Base-by-base conservation (phyloP, 1,140 invertebrate genomes). In the Aphelinus certus region DNA sequence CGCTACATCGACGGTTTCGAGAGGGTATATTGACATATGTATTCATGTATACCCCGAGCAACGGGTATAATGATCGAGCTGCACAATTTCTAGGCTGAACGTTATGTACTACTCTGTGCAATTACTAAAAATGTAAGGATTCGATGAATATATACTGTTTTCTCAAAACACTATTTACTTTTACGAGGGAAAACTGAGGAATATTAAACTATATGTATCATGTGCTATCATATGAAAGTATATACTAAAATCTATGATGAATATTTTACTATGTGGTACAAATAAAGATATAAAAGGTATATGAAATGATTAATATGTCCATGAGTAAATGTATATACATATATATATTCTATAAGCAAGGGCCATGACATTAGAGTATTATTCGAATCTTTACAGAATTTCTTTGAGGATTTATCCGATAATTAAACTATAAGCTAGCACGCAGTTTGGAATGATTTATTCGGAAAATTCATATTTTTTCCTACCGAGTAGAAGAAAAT, bases 211-310 rank as follows among this genome's bases (percentile, higher is more conserved):
- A 77, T 69, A 76, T 76, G 74, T 76, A 76, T 67, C 49, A 71
- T 76, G 56, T 76, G 57, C 66, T 77, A 76, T 73, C 75, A 75
- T 68, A 77, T 76, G 78, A 81, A 81, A 81, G 78, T 79, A 81
- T 79, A 26, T 26, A 78, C 75, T 73, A 70, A 78, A 72, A 70
- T 77, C 75, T 61, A 58, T 71, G 75, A 71, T 62, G 64, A 79
- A 73, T 77, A 77, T 79, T 76, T 78, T 79, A 79, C 61, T 76
- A 76, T 78, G 58, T 78, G 64, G 65, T 71, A 60, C 79, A 26
- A 26, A 78, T 68, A 75, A 78, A n/a, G 73, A 75, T 63, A 26
- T 73, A 77, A 76, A 69, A 76, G 60, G 60, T 66, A 61, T 71
- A 68, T 70, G 49, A 56, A 61, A 77, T 58, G 68, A 58, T 6